Evolutionary conservation across 1,140 invertebrate genomes (phyloP), one percentile per base, ranked within the genome.

Genomic region (Drosophila repletoides): DNA sequence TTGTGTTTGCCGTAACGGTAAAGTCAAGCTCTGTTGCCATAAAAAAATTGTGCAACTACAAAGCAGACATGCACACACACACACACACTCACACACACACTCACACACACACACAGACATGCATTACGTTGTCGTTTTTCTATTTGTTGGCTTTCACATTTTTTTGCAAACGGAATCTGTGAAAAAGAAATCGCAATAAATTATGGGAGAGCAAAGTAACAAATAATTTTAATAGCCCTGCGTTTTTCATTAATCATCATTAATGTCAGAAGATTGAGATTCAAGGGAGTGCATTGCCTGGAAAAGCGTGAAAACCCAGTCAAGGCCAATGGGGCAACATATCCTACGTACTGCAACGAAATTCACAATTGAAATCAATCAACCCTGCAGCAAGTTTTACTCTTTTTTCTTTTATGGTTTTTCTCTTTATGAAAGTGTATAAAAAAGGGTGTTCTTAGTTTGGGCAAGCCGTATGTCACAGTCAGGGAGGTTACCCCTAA

Each of bases 241-340:
- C 63, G 34, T 72, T 72, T 67, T 72, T 61, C 80, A 86, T 86
- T 80, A 63, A 86, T 86, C 80, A 86, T 83, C 75, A 86, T 86
- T 86, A 86, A 86, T 86, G 80, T 86, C 80, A 76, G 67, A 24
- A 10, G 40, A 40, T 41, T 29, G 40, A n/a, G n/a, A n/a, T n/a
- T 29, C 17, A 21, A 26, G 33, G n/a, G 58, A 63, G 80, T 86
- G 75, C 75, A 76, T 63, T 61, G 75, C 17, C 71, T 76, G 80
- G 80, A 86, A 86, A 86, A 84, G 80, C 80, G 80, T 72, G 80
- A 75, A 86, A 84, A 86, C 63, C 80, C 43, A 80, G 75, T 72
- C 81, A 87, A 86, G 80, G 80, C 59, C 75, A 59, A n/a, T n/a
- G n/a, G n/a, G 65, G 28, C 17, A 17, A 17, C 10, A 49, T 15